Conservation (phyloP, 37 sponge, comb jelly and placozoan genomes). For the Haliclona indistincta region DNA sequence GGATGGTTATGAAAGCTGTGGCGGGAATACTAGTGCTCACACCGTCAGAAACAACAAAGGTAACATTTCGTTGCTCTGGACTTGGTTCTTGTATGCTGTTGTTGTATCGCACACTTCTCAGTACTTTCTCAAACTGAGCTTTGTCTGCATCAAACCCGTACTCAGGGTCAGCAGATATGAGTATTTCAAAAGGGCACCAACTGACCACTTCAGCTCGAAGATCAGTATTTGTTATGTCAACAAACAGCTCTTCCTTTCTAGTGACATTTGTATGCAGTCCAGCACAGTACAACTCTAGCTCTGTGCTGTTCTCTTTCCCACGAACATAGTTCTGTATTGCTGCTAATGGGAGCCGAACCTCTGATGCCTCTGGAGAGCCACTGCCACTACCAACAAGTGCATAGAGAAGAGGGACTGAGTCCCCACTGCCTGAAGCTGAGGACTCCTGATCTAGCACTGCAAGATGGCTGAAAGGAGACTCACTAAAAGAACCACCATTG, state of each 20-base stretch:
- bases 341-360: constrained; percentile 22
- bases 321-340: constrained; percentile 29
- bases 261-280: constrained; percentile 19
- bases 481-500: constrained; percentile 39
- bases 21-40: constrained; percentile 29
- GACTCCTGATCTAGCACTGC: background rate
- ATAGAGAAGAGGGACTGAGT: background rate
- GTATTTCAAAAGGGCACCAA: constrained; percentile 76
- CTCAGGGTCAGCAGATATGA: constrained; percentile 35
- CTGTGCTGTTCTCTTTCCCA: constrained; percentile 9
- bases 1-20: constrained; percentile 44
- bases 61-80: constrained; percentile 51
- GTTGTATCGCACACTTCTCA: constrained; percentile 64
- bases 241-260: constrained; percentile 63
- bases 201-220: constrained; percentile 49
- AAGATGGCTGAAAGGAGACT: constrained; percentile 22
- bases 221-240: constrained; percentile 51
- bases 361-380: constrained; percentile 23
- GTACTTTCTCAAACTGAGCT: constrained; percentile 61
- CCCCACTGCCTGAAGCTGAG: background rate
- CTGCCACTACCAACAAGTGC: constrained; percentile 12
- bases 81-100: constrained; percentile 85
- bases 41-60: constrained; percentile 70
- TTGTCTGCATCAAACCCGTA: constrained; percentile 26
- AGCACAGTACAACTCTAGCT: constrained; percentile 58